These are phyloP conservation scores for Dermochelys coriacea DNA, from an alignment of 2,797 vertebrate species.

Conservation along the genomic window DNA sequence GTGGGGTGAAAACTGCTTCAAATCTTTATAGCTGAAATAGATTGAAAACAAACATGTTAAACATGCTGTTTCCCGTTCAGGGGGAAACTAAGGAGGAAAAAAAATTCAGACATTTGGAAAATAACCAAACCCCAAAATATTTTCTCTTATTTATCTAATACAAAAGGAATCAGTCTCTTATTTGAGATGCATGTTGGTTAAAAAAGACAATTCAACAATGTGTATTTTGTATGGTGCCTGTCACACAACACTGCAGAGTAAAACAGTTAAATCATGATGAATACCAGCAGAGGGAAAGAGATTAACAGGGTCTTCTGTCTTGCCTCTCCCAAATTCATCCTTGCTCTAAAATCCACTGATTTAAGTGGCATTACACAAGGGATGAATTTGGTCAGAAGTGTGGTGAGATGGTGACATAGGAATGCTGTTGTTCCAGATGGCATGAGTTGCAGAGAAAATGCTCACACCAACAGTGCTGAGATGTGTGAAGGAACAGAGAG, in stretches of 20 bases:
- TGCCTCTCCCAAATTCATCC: not conserved
- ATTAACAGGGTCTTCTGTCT: too few relatives aligned
- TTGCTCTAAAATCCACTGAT: not conserved
- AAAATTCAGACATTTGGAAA: not conserved
- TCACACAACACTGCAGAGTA: not conserved
- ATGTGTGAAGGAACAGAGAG: not conserved
- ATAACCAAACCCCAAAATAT: conserved; percentile 10
- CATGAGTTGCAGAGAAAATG: not conserved
- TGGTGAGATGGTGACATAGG: not conserved
- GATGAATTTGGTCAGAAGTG: not conserved
- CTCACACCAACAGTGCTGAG: not conserved
- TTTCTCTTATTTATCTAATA: conserved; percentile 13
- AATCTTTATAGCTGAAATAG: conserved; percentile 27
- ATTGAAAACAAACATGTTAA: conserved; percentile 27
- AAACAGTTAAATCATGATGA: not conserved
- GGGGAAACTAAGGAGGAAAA: not conserved
- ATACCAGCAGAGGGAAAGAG: conserved; percentile 1
- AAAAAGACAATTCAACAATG: not conserved
- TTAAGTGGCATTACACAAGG: not conserved
- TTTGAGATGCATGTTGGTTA: fast-evolving
- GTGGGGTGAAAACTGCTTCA: not conserved
- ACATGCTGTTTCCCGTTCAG: not conserved
- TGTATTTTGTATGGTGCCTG: not conserved
- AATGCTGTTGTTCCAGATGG: not conserved
- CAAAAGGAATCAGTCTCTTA: conserved; percentile 23